These are phyloP conservation scores for Speoplatyrhinus poulsoni DNA, from an alignment of 2,113 vertebrate species.

Conservation along the genomic window DNA sequence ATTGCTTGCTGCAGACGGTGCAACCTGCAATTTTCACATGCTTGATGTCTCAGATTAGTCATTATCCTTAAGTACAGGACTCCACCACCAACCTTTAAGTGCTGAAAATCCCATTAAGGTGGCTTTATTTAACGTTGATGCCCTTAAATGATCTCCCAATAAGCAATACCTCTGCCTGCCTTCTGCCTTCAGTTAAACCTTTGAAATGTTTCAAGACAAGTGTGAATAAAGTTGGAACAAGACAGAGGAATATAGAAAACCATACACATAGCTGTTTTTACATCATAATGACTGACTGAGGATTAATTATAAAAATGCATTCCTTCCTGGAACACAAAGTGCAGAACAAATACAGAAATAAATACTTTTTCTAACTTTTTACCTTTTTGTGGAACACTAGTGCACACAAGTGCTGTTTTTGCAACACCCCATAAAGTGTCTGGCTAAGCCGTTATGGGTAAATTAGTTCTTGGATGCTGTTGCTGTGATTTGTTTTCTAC, in stretches of 20 bases:
- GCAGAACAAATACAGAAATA: background rate
- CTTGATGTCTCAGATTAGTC: conserved; percentile 64
- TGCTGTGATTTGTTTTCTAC: conserved; percentile 38
- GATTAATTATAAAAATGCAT: background rate
- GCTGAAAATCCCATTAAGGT: conserved; percentile 57
- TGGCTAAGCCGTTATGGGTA: conserved; percentile 39
- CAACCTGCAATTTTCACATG: conserved; percentile 59
- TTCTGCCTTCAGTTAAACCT: conserved; percentile 1
- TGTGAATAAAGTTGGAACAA: conserved; percentile 11
- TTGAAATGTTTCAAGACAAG: conserved; percentile 13
- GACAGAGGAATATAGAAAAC: background rate
- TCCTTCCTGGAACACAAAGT: conserved; percentile 10
- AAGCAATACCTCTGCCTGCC: conserved; percentile 26
- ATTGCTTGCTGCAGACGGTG: conserved; percentile 48
- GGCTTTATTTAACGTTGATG: conserved; percentile 67
- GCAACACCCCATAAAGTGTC: conserved; percentile 45
- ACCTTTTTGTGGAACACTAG: conserved; percentile 34
- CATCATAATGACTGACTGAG: conserved; percentile 2
- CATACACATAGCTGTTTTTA: background rate
- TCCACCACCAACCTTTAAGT: conserved; percentile 61
- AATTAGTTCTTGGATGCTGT: conserved; percentile 44
- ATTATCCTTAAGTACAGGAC: conserved; percentile 76
- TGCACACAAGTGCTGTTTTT: conserved; percentile 20
- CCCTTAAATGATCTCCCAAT: conserved; percentile 57
- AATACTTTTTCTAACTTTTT: conserved; percentile 46